Percentiles rank a stretch among this genome's conserved stretches.
These are phyloP conservation scores for Bilobella aurantiaca DNA, from an alignment of 1,140 invertebrate genomes.

Conservation along the genomic window DNA sequence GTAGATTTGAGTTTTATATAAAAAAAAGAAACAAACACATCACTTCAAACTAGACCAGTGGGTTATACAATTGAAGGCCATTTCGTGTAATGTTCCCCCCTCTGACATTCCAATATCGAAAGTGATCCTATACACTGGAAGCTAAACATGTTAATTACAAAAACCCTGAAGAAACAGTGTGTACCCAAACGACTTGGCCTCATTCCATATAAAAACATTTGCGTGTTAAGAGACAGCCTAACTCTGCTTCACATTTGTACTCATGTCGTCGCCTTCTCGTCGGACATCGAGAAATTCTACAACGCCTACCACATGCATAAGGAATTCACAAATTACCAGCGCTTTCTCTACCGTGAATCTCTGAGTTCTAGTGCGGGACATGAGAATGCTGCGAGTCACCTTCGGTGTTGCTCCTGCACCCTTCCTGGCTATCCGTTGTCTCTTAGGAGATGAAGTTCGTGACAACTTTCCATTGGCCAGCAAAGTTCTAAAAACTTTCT, in stretches of 20 bases:
- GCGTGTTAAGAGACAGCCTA: too few species aligned
- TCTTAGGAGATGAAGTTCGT: constrained; percentile 29
- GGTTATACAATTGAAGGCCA: too few species aligned
- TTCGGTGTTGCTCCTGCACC: constrained; percentile 38
- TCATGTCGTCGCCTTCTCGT: constrained; percentile 24
- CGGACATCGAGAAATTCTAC: constrained; percentile 35
- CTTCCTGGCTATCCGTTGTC: constrained; percentile 36
- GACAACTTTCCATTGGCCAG: constrained; percentile 16
- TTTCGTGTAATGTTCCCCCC: too few species aligned
- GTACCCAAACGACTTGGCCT: too few species aligned
- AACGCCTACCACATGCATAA: constrained; percentile 1
- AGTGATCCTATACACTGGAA: too few species aligned
- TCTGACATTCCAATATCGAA: too few species aligned
- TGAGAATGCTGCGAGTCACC: constrained; percentile 37
- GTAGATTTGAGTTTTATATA: too few species aligned
- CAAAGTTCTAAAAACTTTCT: constrained; percentile 10
- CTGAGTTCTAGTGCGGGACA: constrained; percentile 27
- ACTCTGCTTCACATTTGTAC: constrained; percentile 19
- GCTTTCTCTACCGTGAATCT: constrained; percentile 31
- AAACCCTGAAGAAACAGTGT: too few species aligned
- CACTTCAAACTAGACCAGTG: too few species aligned
- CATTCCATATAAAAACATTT: too few species aligned
- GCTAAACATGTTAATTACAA: too few species aligned
- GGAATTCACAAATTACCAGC: constrained; percentile 6
- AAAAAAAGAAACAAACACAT: too few species aligned